Evolutionary conservation across 2,888 invertebrate genomes (phyloP).

Genomic region (Clunio marinus): DNA sequence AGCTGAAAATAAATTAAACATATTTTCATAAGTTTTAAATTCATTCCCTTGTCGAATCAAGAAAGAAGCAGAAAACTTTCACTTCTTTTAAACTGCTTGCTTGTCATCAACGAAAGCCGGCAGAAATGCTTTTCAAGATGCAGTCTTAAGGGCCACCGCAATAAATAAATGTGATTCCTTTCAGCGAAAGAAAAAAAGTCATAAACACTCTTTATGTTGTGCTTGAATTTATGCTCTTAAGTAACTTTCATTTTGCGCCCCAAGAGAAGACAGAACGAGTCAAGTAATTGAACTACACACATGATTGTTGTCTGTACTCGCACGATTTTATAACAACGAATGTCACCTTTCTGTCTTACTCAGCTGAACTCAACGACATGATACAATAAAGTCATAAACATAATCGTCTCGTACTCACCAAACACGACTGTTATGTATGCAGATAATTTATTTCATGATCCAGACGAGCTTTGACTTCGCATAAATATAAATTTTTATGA

Average conservation of each 20-base stretch:
- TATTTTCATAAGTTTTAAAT: not conserved
- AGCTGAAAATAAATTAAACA: not conserved
- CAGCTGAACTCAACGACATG: not conserved
- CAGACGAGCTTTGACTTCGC: not conserved
- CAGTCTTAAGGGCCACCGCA: not conserved
- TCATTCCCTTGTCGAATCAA: not conserved
- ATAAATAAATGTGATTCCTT: not conserved
- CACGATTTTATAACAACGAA: not conserved
- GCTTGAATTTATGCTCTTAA: not conserved
- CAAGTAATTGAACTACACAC: no score
- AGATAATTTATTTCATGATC: not conserved
- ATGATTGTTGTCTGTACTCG: no score
- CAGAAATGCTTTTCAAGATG: not conserved
- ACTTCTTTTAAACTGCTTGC: no score
- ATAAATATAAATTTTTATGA: no score
- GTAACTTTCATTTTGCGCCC: slow-evolving; percentile 1
- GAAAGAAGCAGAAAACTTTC: not conserved
- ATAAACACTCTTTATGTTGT: not conserved
- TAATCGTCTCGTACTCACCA: not conserved
- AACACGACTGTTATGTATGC: slow-evolving; percentile 11
- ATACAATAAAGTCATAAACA: slow-evolving; percentile 28
- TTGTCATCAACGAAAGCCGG: not conserved
- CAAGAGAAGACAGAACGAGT: no score
- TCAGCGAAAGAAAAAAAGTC: not conserved
- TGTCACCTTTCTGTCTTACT: not conserved